These are phyloP conservation scores for Marmota monax DNA, from an alignment of 2,113 vertebrate genomes.

Conservation along the genomic window DNA sequence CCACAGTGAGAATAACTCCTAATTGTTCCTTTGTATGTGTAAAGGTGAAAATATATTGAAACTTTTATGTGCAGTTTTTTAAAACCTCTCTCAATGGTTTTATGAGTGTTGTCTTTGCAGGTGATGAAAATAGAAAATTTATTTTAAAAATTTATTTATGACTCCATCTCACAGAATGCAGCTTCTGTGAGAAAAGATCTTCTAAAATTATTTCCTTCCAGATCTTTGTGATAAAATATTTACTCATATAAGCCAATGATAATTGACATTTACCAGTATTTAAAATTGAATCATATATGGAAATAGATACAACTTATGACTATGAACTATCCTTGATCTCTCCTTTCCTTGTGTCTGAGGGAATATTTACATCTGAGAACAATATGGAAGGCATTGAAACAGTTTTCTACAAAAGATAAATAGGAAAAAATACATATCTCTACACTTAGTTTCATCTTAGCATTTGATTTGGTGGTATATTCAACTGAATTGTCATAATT, in stretches of 20 bases:
- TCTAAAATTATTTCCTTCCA: slow-evolving; percentile 21
- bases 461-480: background rate
- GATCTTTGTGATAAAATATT: background rate
- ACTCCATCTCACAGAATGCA: background rate
- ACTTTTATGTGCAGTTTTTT: background rate
- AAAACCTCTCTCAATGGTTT: background rate
- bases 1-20: background rate
- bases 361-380: background rate
- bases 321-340: background rate
- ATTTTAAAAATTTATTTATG: slow-evolving; percentile 34
- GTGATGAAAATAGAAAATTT: background rate
- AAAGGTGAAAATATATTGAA: background rate
- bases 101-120: background rate
- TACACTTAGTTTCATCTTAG: background rate
- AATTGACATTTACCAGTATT: background rate
- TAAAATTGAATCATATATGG: background rate
- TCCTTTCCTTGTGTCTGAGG: background rate
- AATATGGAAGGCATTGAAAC: background rate
- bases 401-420: background rate
- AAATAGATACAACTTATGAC: slow-evolving; percentile 15
- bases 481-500: slow-evolving; percentile 17
- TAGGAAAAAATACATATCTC: background rate
- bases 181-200: background rate
- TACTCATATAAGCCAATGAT: background rate
- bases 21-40: background rate